Evolutionary conservation across 2,797 vertebrate species (phyloP).

Genomic region (Sebastes oblongus): DNA sequence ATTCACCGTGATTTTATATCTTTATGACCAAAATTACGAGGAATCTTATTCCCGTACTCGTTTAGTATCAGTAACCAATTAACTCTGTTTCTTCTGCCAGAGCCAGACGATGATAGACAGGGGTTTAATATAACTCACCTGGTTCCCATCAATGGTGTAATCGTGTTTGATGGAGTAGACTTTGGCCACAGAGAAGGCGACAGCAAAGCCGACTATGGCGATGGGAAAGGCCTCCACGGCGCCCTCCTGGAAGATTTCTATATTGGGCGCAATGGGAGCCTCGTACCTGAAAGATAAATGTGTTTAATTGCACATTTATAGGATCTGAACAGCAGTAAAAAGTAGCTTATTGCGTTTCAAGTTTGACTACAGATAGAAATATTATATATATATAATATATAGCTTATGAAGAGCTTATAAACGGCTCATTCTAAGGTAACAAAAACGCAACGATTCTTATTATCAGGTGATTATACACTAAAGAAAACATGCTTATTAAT

Average conservation of each 20-base stretch:
- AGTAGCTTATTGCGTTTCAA: not conserved
- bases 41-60: not conserved
- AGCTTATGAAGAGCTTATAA: too few species aligned
- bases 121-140: conserved; percentile 77
- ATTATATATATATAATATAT: too few species aligned
- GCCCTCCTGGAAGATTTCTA: conserved; percentile 75
- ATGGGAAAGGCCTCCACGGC: conserved; percentile 86
- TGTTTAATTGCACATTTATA: not conserved
- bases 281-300: conserved; percentile 83
- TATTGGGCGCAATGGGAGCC: conserved; percentile 78
- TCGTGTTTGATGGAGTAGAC: conserved; percentile 93
- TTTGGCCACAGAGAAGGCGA: conserved; percentile 92
- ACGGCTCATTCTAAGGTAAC: too few species aligned
- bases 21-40: not conserved
- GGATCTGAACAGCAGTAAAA: not conserved
- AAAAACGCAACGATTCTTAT: too few species aligned
- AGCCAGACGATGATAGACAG: not conserved
- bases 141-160: conserved; percentile 91
- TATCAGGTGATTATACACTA: too few species aligned
- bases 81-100: not conserved
- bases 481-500: too few species aligned
- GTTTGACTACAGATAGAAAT: not conserved
- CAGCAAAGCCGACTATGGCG: conserved; percentile 89
- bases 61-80: conserved; percentile 21
- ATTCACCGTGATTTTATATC: not conserved